A percentile compares a stretch with the other conserved stretches of the same genome.
Evolutionary conservation across 1,140 invertebrate genomes (phyloP).

Genomic region (Zaprionus africanus): DNA sequence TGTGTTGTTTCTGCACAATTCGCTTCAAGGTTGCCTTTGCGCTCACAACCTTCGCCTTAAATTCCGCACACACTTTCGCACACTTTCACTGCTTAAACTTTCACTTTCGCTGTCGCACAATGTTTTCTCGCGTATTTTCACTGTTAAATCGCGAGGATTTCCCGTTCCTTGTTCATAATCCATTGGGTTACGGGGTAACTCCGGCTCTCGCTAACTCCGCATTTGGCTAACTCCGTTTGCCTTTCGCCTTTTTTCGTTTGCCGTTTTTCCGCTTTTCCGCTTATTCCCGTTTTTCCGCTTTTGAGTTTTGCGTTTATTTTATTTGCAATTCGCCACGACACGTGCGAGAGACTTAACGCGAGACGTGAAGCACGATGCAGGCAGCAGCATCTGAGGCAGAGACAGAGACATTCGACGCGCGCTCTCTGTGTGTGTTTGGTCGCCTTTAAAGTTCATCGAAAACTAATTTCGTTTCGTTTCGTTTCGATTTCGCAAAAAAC

Average conservation of each 20-base stretch:
- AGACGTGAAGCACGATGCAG: not conserved
- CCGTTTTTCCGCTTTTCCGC: not conserved
- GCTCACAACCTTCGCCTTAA: constrained; percentile 54
- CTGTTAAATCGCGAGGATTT: not conserved
- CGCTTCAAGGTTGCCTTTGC: constrained; percentile 61
- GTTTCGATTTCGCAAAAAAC: constrained; percentile 82
- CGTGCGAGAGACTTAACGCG: constrained; percentile 19
- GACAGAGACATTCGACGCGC: not conserved
- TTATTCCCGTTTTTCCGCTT: constrained; percentile 8
- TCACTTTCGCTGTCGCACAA: constrained; percentile 28
- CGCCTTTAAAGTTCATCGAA: constrained; percentile 84
- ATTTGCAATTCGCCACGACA: constrained; percentile 8
- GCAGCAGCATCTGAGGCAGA: not conserved
- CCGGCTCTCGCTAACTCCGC: not conserved
- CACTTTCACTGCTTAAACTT: constrained; percentile 9
- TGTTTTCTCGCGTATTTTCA: constrained; percentile 21
- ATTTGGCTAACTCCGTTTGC: not conserved
- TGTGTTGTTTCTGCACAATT: constrained; percentile 44
- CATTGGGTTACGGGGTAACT: not conserved
- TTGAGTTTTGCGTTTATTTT: constrained; percentile 1
- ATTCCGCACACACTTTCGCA: constrained; percentile 25
- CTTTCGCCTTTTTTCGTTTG: constrained; percentile 1
- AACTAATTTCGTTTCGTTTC: constrained; percentile 76
- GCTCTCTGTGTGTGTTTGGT: constrained; percentile 63
- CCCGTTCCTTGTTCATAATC: constrained; percentile 7